These are phyloP conservation scores for Triops cancriformis DNA, from an alignment of 1,140 invertebrate species.

Conservation along the genomic window DNA sequence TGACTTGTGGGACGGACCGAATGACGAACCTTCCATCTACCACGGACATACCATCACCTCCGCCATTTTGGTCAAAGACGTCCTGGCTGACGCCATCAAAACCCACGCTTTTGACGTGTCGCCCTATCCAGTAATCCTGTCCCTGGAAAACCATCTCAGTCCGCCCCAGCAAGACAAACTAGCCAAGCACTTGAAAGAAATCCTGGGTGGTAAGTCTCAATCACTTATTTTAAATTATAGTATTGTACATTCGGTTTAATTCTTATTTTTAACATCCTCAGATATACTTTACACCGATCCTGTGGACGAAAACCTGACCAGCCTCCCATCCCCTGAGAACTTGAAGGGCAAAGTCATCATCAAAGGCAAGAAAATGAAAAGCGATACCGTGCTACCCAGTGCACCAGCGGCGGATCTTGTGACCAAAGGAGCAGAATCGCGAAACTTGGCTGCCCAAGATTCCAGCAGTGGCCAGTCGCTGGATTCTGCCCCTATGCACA, in stretches of 20 bases:
- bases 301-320: constrained; percentile 34
- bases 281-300: constrained; percentile 38
- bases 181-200: constrained; percentile 44
- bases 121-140: constrained; percentile 49
- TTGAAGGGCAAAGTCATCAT: constrained; percentile 44
- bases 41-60: constrained; percentile 51
- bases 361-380: constrained; percentile 41
- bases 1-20: constrained; percentile 52
- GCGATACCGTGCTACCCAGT: not conserved
- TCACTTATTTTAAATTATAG: constrained; percentile 4
- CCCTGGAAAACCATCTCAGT: constrained; percentile 51
- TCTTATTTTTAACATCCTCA: constrained; percentile 24
- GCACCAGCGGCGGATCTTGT: constrained; percentile 12
- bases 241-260: not conserved
- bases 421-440: constrained; percentile 35
- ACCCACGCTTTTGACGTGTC: constrained; percentile 40
- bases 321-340: constrained; percentile 39
- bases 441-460: constrained; percentile 30
- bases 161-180: constrained; percentile 46
- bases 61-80: constrained; percentile 48
- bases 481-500: not conserved
- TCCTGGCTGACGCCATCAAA: constrained; percentile 44
- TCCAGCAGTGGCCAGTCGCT: not conserved
- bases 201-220: constrained; percentile 43
- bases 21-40: constrained; percentile 48